Conservation (phyloP, 2,113 vertebrate genomes). For the Pachypanchax playfairii region DNA sequence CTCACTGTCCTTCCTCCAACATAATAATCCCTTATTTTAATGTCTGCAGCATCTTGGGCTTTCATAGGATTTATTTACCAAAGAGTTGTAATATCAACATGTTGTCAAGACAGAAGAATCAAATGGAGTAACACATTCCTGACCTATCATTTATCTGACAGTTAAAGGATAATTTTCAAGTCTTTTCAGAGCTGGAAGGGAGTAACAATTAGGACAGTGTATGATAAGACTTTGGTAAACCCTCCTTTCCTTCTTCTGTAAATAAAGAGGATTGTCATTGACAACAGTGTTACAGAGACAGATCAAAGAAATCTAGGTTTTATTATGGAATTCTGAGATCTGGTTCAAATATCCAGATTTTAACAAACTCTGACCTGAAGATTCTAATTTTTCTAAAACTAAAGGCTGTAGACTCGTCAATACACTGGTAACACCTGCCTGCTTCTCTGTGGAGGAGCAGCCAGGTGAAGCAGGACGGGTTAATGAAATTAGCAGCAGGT, state of each 20-base stretch:
- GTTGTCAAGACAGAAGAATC: constrained; percentile 41
- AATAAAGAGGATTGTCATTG: constrained; percentile 41
- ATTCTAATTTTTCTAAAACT: too few relatives aligned
- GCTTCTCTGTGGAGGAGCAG: too few relatives aligned
- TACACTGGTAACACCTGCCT: too few relatives aligned
- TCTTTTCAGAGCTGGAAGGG: constrained; percentile 59
- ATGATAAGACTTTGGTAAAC: constrained; percentile 45
- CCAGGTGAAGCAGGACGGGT: too few relatives aligned
- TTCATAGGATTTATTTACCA: constrained; percentile 49
- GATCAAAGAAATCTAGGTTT: constrained; percentile 3
- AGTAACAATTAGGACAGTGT: constrained; percentile 55
- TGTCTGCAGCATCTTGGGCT: constrained; percentile 24
- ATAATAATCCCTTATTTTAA: constrained; percentile 67
- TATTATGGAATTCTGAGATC: too few relatives aligned
- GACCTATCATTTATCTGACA: constrained; percentile 67
- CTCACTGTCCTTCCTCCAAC: constrained; percentile 32
- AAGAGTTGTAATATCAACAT: constrained; percentile 65
- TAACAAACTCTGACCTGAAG: too few relatives aligned
- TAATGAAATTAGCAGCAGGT: too few relatives aligned
- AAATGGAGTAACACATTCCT: constrained; percentile 45
- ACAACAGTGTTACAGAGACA: constrained; percentile 12
- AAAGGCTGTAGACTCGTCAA: too few relatives aligned
- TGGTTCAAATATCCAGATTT: too few relatives aligned
- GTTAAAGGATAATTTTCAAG: constrained; percentile 69
- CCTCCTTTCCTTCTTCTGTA: constrained; percentile 45